Evolutionary conservation across 1,140 invertebrate genomes (phyloP), one percentile per base, ranked within the genome.

Genomic region (Agrilus planipennis): DNA sequence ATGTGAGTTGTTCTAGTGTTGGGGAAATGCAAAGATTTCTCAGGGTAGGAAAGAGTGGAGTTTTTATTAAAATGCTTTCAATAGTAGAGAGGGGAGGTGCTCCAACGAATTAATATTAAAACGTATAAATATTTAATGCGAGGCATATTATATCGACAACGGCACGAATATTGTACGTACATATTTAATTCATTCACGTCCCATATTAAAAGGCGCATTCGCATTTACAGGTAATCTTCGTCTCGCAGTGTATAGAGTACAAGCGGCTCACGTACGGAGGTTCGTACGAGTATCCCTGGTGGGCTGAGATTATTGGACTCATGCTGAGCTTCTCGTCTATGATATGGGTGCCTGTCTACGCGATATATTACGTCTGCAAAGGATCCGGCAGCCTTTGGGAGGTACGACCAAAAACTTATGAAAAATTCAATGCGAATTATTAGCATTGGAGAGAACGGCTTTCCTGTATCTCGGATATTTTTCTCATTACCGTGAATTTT

Each of bases 281-380:
- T 14, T 22, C 19, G n/a, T 84, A 85, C 54, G 63, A 71, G 19
- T 87, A 81, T 60, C 84, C 84, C 2, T 51, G 60, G n/a, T 84
- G 81, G 80, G 81, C 79, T 2, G 72, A 84, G 46, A 58, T 72
- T n/a, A 63, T 86, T 41, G 84, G 84, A 1, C 76, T 77, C 52
- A 58, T 69, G 23, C 67, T 87, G 48, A 81, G 79, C 31, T 58
- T 84, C n/a, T 73, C 78, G 0, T 86, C 84, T 0, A 83, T 88
- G 69, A 60, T 79, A 3, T 74, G 76, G 63, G 77, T 87, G 50
- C 84, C 83, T 4, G 57, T 59, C 2, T 81, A 81, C 48, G 73
- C 69, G 9, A 52, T 80, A 19, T 78, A 76, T 46, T 75, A 73
- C 41, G 34, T 73, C 3, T 43, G 64, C 3, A 54, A 54, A 1